phyloP scores from a whole-genome alignment of 2,113 vertebrate species.

The Hepsetus odoe region DNA sequence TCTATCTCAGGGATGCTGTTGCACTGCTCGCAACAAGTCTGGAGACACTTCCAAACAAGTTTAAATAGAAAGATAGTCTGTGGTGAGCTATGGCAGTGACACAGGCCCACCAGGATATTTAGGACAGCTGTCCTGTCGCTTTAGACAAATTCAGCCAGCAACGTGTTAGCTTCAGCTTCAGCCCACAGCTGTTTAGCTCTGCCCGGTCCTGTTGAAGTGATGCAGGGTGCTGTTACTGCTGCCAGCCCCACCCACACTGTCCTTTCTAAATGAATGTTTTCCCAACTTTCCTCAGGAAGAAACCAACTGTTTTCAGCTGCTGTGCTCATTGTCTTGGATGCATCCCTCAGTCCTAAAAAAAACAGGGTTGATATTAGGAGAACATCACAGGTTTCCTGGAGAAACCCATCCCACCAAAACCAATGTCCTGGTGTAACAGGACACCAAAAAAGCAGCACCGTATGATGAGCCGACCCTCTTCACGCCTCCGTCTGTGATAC shows the following conservation, averaged over 20 bases:
- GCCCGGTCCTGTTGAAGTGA: too few species aligned
- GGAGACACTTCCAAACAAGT: constrained; percentile 31
- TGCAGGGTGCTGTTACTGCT: too few species aligned
- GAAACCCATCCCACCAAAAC: constrained; percentile 63
- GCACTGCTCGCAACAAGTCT: constrained; percentile 50
- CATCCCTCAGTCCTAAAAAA: neutral
- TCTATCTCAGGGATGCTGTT: constrained; percentile 64
- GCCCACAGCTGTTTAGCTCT: too few species aligned
- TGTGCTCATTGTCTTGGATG: constrained; percentile 59
- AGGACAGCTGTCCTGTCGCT: constrained; percentile 1
- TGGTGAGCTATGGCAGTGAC: constrained; percentile 2
- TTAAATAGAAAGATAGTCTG: constrained; percentile 61
- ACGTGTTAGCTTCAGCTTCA: too few species aligned
- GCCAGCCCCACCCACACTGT: neutral
- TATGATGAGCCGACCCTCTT: constrained; percentile 65
- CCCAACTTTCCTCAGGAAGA: neutral
- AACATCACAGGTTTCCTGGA: constrained; percentile 56
- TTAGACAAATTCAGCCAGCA: constrained; percentile 7
- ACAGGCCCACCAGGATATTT: constrained; percentile 1
- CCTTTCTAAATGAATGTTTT: neutral
- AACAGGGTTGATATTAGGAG: constrained; percentile 49
- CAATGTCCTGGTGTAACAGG: constrained; percentile 63
- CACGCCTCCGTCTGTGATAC: neutral
- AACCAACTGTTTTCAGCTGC: constrained; percentile 25
- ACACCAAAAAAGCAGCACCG: constrained; percentile 61